Percentiles rank a stretch among this genome's conserved stretches.
Evolutionary conservation across 2,113 vertebrate genomes (phyloP).

Genomic region (Azemiops feae): DNA sequence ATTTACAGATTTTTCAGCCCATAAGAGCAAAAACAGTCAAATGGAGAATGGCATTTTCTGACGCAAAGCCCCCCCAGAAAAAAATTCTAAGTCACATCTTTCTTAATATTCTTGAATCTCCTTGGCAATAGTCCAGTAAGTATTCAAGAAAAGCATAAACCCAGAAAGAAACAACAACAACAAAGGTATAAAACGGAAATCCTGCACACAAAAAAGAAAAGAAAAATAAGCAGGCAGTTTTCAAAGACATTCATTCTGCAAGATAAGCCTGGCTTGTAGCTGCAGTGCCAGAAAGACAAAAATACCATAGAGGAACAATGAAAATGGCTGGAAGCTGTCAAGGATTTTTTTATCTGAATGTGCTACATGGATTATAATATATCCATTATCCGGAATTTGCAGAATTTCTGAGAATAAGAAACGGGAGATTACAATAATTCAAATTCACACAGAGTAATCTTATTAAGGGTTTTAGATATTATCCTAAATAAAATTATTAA

Average conservation of each 20-base stretch:
- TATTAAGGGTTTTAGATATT: not conserved
- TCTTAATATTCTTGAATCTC: not conserved
- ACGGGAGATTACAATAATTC: not conserved
- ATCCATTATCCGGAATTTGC: not conserved
- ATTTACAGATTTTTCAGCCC: slow-evolving; percentile 9
- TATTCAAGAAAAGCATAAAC: not conserved
- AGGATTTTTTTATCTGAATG: not conserved
- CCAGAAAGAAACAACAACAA: not conserved
- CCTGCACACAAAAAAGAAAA: not conserved
- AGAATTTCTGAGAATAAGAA: slow-evolving; percentile 1
- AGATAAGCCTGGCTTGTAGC: not conserved
- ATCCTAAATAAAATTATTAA: not conserved
- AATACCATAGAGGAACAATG: not conserved
- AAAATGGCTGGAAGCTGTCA: not conserved
- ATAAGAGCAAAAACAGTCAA: not conserved
- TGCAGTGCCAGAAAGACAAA: not conserved
- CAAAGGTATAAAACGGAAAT: not conserved
- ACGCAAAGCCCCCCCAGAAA: accelerated
- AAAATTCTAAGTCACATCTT: not conserved
- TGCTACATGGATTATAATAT: not conserved
- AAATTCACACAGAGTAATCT: not conserved
- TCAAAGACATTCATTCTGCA: not conserved
- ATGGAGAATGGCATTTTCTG: not conserved
- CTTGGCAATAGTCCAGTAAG: accelerated
- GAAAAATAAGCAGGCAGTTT: not conserved